Conservation (phyloP, 2,888 invertebrate genomes). For the Rhopalosiphum nymphaeae region DNA sequence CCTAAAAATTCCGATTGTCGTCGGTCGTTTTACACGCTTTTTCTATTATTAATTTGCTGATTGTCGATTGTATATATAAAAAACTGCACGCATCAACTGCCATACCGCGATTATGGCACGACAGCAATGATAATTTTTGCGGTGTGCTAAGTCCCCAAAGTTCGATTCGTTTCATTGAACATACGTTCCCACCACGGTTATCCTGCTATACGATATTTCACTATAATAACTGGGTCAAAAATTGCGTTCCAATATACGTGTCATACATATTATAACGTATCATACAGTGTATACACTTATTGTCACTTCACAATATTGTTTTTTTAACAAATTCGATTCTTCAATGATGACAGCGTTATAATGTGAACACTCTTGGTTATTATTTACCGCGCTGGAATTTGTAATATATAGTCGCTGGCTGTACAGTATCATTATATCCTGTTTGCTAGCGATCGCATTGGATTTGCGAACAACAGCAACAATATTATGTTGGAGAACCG, state of each 20-base stretch:
- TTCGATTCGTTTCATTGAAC: neutral
- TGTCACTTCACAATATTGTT: neutral
- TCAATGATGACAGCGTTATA: neutral
- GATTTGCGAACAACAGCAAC: neutral
- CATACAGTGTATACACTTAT: neutral
- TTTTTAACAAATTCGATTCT: neutral
- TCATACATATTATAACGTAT: neutral
- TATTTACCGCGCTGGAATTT: neutral
- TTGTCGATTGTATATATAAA: neutral
- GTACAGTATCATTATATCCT: neutral
- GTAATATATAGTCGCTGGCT: neutral
- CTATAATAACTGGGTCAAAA: neutral
- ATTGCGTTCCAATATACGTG: neutral
- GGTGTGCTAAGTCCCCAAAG: neutral
- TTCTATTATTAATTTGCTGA: neutral
- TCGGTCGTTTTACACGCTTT: neutral
- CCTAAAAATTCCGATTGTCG: neutral
- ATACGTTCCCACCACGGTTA: neutral
- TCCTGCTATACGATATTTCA: neutral
- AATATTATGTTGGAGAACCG: slow-evolving; percentile 4
- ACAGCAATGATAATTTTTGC: neutral
- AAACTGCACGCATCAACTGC: neutral
- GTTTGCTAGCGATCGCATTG: neutral
- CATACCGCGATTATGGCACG: neutral
- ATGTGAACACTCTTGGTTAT: neutral